Evolutionary conservation across 1,140 invertebrate species (phyloP), one percentile per base, ranked within the genome.

Genomic region (Cherax destructor): DNA sequence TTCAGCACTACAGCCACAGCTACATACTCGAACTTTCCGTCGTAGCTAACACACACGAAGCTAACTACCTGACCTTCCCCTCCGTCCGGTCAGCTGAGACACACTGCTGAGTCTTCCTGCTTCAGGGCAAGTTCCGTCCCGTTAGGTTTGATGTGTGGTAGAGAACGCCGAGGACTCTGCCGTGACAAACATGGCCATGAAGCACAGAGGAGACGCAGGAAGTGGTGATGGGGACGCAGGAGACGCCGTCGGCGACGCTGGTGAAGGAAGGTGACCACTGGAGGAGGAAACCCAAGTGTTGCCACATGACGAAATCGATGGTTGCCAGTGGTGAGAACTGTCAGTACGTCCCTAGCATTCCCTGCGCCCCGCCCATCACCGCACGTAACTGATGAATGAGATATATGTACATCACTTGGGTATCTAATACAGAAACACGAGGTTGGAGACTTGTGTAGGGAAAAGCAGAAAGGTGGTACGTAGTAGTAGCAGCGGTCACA

Each of bases 71-170:
- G 30, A n/a, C 79, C 61, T 30, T 69, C 77, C 18, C 13, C 21
- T 11, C 13, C 21, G n/a, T 83, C 76, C 79, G 78, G 79, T 89
- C 87, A 47, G 74, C 80, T 65, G 16, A 69, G 79, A 83, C 61
- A 76, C 52, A 74, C 50, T 89, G 65, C 79, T 56, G 21, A 49
- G 72, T 69, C 87, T 89, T 83, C 85, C 74, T 79, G 85, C 84
- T 72, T 61, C 74, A 87, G 76, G 85, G 78, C 85, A 87, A 52
- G 76, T 87, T 87, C 85, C 85, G 76, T 87, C 47, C 85, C 85
- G 85, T 87, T 87, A 87, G 76, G 56, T 87, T 78, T 87, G 85
- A 87, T 87, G 85, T 74, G 49, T 87, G 85, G 85, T 52, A 47
- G 74, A 77, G 85, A 52, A 52, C 76, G 50, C 24, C 50, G 76